Percentiles rank a stretch among this genome's conserved stretches.
phyloP scores from a whole-genome alignment of 2,113 vertebrate species.

The Otocyon megalotis region DNA sequence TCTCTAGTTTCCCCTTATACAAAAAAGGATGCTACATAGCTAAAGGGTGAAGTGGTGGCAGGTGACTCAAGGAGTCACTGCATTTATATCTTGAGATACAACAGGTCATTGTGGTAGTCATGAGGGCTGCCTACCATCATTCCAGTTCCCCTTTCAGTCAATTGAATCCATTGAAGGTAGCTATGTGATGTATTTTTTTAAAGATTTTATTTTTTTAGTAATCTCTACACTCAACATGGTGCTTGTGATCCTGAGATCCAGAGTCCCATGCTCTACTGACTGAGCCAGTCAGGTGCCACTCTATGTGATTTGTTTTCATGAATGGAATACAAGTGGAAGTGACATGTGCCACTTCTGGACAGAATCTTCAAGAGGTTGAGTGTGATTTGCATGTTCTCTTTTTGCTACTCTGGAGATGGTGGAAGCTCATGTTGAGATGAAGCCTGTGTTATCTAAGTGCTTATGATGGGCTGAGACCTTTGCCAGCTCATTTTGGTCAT shows the following conservation, averaged over 20 bases:
- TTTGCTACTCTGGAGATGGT: neutral
- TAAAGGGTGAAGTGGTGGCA: neutral
- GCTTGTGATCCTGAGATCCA: neutral
- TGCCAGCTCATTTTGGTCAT: neutral
- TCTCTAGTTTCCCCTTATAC: neutral
- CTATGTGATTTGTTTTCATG: neutral
- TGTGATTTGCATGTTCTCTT: neutral
- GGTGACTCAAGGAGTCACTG: neutral
- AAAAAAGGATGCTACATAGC: neutral
- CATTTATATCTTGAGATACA: neutral
- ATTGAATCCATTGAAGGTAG: neutral
- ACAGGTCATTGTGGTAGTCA: neutral
- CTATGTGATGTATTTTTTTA: neutral
- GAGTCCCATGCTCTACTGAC: neutral
- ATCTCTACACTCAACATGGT: neutral
- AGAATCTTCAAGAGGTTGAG: neutral
- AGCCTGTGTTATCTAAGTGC: neutral
- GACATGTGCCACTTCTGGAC: neutral
- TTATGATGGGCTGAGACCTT: neutral
- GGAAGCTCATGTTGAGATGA: neutral
- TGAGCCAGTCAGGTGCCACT: neutral
- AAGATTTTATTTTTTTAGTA: neutral
- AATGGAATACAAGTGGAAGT: neutral
- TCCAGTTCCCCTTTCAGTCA: neutral
- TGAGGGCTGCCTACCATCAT: neutral